Percentiles rank a stretch among this genome's conserved stretches.
phyloP scores from a whole-genome alignment of 2,113 vertebrate species.

The Hyperopisus bebe region DNA sequence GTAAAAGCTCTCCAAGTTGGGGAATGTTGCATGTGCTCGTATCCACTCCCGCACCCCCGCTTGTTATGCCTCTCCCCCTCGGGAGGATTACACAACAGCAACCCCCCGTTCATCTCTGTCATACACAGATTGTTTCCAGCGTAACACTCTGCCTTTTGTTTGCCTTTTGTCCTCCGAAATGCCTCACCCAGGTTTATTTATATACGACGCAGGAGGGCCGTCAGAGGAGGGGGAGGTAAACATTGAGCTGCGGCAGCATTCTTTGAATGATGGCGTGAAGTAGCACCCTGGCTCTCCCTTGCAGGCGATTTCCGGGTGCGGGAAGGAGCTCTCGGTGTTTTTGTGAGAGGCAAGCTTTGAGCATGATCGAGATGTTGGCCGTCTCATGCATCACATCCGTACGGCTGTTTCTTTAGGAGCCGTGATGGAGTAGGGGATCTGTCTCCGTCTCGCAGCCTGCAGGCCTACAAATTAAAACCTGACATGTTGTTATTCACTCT shows the following conservation, averaged over 20 bases:
- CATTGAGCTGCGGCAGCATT: not conserved
- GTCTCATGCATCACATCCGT: not conserved
- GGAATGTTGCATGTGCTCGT: not conserved
- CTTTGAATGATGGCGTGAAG: not conserved
- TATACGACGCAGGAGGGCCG: not conserved
- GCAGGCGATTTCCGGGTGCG: not conserved
- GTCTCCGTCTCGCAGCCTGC: not conserved
- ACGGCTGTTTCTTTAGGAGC: not conserved
- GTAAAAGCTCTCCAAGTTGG: not conserved
- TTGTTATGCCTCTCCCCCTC: not conserved
- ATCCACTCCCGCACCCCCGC: not conserved
- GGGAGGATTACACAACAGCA: not conserved
- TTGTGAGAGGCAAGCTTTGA: not conserved
- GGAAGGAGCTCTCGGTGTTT: not conserved
- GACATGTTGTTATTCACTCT: conserved; percentile 7
- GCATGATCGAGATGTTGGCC: not conserved
- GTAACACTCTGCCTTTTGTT: not conserved
- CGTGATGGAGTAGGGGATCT: conserved; percentile 1
- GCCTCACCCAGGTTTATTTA: not conserved
- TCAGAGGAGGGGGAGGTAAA: not conserved
- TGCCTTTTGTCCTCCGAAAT: not conserved
- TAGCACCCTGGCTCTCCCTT: not conserved
- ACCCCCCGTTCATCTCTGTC: not conserved
- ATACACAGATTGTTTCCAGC: not conserved
- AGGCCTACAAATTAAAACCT: conserved; percentile 8